These are phyloP conservation scores for Whitmania pigra DNA, from an alignment of 1,140 invertebrate species.

Conservation along the genomic window DNA sequence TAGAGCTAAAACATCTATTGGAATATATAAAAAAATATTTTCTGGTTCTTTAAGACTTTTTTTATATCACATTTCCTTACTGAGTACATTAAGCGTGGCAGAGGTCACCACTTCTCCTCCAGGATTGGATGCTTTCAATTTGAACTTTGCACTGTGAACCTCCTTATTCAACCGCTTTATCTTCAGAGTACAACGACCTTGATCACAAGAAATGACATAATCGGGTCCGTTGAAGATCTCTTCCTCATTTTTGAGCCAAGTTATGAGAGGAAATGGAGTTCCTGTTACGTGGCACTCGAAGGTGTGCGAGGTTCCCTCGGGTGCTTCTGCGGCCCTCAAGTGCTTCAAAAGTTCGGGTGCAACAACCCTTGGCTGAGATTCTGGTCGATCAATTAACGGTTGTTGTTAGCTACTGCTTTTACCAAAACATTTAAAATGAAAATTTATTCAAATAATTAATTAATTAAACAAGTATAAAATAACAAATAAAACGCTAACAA, in stretches of 20 bases:
- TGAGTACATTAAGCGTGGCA: constrained; percentile 43
- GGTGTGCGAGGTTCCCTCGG: constrained; percentile 36
- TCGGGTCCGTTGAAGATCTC: constrained; percentile 40
- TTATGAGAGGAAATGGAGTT: constrained; percentile 38
- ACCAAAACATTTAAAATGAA: too few relatives aligned
- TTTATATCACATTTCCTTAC: constrained; percentile 33
- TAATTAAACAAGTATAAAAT: too few relatives aligned
- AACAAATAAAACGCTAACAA: too few relatives aligned
- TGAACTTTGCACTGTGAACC: constrained; percentile 38
- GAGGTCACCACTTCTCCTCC: constrained; percentile 45
- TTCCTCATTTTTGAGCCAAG: constrained; percentile 40
- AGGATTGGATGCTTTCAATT: constrained; percentile 46
- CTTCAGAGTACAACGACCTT: constrained; percentile 44
- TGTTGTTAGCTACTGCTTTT: too few relatives aligned
- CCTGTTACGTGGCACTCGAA: constrained; percentile 42
- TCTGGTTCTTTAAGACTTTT: too few relatives aligned
- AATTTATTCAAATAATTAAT: too few relatives aligned
- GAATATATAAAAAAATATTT: constrained; percentile 2
- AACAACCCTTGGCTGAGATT: constrained; percentile 40
- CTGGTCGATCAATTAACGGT: constrained; percentile 26
- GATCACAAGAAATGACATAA: constrained; percentile 41
- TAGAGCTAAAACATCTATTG: neutral
- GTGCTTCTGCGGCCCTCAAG: constrained; percentile 36
- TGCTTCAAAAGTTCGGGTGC: constrained; percentile 40
- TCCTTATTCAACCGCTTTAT: constrained; percentile 42